phyloP scores from a whole-genome alignment of 2,797 vertebrate genomes.

The Danio kyathit region DNA sequence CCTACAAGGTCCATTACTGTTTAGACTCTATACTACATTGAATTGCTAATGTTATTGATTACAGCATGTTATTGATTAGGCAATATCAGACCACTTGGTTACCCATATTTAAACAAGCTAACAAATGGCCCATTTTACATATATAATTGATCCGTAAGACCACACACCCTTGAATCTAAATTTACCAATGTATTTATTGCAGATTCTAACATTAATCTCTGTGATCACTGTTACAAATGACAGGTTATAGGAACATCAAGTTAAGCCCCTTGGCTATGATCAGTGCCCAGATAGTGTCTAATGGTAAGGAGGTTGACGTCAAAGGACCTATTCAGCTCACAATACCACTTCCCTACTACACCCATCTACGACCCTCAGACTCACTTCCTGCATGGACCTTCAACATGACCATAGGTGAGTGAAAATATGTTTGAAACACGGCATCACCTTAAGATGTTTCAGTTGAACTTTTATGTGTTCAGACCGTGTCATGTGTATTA shows the following conservation, averaged over 20 bases:
- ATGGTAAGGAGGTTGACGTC: constrained; percentile 84
- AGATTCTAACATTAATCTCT: background rate
- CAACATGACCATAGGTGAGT: constrained; percentile 86
- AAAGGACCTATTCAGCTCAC: constrained; percentile 89
- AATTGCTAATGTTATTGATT: constrained; percentile 15
- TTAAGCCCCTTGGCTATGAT: constrained; percentile 86
- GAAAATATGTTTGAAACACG: background rate
- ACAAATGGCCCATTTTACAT: background rate
- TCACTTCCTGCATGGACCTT: constrained; percentile 91
- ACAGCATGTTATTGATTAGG: constrained; percentile 18
- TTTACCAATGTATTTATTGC: background rate
- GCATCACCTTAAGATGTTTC: background rate
- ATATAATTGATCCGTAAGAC: background rate
- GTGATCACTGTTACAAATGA: background rate
- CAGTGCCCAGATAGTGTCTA: constrained; percentile 83
- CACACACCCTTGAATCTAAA: background rate
- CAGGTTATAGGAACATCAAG: constrained; percentile 85
- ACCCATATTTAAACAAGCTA: constrained; percentile 6
- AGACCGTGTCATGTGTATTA: background rate
- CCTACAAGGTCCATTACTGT: constrained; percentile 5
- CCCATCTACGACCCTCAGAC: constrained; percentile 77
- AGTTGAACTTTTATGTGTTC: background rate
- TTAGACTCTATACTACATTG: constrained; percentile 10
- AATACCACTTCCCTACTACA: constrained; percentile 81
- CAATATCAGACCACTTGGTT: constrained; percentile 7